These are phyloP conservation scores for Apamea sordens DNA, from an alignment of 2,888 invertebrate species.

Conservation along the genomic window DNA sequence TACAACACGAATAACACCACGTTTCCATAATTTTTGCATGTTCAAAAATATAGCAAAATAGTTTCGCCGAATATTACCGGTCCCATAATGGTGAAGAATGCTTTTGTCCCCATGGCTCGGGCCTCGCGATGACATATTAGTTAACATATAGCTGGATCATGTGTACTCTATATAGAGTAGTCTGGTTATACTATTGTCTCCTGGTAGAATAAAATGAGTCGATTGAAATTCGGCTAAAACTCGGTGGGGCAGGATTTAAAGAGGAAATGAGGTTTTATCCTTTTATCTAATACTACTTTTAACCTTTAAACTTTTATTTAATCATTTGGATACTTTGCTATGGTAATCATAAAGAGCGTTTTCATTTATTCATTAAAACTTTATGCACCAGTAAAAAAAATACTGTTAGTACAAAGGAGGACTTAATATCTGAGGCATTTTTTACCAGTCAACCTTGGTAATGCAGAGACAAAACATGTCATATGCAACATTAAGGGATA, in stretches of 20 bases:
- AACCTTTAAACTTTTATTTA: no score
- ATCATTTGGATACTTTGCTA: no score
- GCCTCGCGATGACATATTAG: constrained; percentile 83
- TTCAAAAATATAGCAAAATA: constrained; percentile 74
- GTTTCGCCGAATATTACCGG: constrained; percentile 80
- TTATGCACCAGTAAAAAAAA: no score
- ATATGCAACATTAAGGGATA: no score
- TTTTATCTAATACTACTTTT: no score
- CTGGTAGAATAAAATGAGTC: neutral
- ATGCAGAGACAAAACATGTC: no score
- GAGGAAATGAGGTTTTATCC: neutral
- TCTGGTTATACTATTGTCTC: constrained; percentile 63
- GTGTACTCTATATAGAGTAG: constrained; percentile 60
- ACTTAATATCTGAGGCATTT: no score
- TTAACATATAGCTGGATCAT: constrained; percentile 74
- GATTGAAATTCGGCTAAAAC: neutral
- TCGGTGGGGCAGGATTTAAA: neutral
- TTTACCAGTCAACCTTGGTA: no score
- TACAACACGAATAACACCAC: constrained; percentile 4
- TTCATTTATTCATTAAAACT: no score
- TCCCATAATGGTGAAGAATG: constrained; percentile 82
- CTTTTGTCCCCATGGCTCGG: constrained; percentile 76
- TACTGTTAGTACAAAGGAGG: no score
- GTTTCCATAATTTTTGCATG: constrained; percentile 49
- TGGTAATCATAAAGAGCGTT: no score